A percentile compares a stretch with the other conserved stretches of the same genome.
Evolutionary conservation across 1,140 invertebrate species (phyloP).

Genomic region (Helicoverpa armigera): DNA sequence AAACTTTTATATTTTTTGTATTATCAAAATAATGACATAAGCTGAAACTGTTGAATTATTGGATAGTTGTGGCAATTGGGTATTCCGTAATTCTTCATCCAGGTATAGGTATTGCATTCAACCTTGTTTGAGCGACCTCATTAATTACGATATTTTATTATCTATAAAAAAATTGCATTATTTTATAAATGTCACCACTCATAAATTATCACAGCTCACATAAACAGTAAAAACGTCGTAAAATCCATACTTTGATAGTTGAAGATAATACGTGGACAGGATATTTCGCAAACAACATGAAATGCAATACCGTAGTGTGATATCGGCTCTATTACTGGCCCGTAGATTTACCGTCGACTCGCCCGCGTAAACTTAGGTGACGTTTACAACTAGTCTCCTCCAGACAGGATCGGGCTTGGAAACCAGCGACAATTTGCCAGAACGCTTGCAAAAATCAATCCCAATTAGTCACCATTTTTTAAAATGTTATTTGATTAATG

Average conservation of each 20-base stretch:
- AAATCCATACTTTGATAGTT: conserved; percentile 35
- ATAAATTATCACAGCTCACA: neutral
- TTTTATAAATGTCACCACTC: neutral
- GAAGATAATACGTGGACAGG: conserved; percentile 33
- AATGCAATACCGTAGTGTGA: conserved; percentile 56
- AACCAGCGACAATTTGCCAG: neutral
- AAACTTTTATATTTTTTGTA: too few species aligned
- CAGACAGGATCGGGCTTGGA: neutral
- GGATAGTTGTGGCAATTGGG: too few species aligned
- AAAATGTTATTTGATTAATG: neutral
- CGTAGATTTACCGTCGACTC: conserved; percentile 57
- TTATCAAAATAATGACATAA: too few species aligned
- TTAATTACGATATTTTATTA: too few species aligned
- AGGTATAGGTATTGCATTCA: too few species aligned
- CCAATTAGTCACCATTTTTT: neutral
- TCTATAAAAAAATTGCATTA: neutral
- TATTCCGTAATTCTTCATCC: too few species aligned
- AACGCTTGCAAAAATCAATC: too few species aligned
- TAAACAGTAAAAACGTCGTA: conserved; percentile 21
- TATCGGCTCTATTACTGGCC: conserved; percentile 53
- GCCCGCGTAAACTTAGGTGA: conserved; percentile 59
- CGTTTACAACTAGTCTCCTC: conserved; percentile 57
- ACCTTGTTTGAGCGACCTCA: too few species aligned
- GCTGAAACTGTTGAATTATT: too few species aligned
- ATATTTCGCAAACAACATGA: conserved; percentile 57